Percentiles rank a stretch among this genome's conserved stretches.
These are phyloP conservation scores for Drosophila borealis DNA, from an alignment of 2,888 invertebrate species.

Conservation along the genomic window DNA sequence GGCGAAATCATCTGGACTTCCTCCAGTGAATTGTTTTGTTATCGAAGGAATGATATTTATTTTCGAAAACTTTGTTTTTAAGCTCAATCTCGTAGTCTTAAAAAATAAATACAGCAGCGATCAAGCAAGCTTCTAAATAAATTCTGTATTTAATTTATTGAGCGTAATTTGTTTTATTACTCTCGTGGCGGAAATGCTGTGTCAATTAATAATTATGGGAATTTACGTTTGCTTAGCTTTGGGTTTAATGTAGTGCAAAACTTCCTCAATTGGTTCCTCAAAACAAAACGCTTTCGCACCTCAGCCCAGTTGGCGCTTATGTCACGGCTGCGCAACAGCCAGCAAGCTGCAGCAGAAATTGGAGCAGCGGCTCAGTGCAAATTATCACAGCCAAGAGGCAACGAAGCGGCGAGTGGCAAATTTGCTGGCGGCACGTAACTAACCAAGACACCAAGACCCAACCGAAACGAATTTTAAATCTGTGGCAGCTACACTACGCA, in stretches of 20 bases:
- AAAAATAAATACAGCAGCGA: no score
- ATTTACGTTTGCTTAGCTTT: neutral
- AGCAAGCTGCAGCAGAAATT: constrained; percentile 38
- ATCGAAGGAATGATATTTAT: no score
- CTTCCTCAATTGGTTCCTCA: constrained; percentile 17
- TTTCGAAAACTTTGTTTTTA: no score
- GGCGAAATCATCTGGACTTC: no score
- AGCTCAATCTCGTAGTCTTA: no score
- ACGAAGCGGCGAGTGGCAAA: constrained; percentile 45
- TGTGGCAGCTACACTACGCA: constrained; percentile 26
- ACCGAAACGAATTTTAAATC: constrained; percentile 39
- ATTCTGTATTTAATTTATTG: no score
- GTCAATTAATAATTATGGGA: neutral
- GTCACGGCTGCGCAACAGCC: constrained; percentile 53
- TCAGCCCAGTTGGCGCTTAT: constrained; percentile 42
- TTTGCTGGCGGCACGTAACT: constrained; percentile 30
- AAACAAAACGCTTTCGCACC: constrained; percentile 40
- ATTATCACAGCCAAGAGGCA: constrained; percentile 64
- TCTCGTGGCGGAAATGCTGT: neutral
- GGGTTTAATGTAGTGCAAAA: constrained; percentile 3
- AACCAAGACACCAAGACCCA: constrained; percentile 7
- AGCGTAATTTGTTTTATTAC: neutral
- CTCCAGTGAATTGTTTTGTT: no score
- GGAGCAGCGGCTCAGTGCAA: constrained; percentile 28
- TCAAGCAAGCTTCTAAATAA: no score